These are phyloP conservation scores for Apogon talboti DNA, from an alignment of 2,797 vertebrate species.

Conservation along the genomic window DNA sequence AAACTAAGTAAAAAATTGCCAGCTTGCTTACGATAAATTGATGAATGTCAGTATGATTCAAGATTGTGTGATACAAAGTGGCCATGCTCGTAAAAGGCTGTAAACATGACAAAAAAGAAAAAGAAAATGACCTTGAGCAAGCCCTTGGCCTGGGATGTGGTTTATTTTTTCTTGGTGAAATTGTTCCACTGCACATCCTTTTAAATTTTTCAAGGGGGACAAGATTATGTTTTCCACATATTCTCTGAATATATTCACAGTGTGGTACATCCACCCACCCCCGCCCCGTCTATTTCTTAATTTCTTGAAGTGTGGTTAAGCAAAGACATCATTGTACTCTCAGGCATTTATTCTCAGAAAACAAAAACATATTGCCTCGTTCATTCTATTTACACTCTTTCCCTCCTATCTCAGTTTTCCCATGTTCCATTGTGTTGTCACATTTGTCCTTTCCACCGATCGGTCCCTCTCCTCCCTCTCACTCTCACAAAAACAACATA, in stretches of 20 bases:
- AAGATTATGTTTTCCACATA: conserved; percentile 48
- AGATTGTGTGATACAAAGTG: conserved; percentile 13
- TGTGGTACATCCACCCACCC: conserved; percentile 26
- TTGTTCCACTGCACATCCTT: conserved; percentile 47
- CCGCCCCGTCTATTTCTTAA: conserved; percentile 16
- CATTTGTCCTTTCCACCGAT: conserved; percentile 46
- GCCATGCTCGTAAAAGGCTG: conserved; percentile 28
- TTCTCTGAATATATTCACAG: conserved; percentile 28
- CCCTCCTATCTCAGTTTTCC: conserved; percentile 34
- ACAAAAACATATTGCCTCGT: conserved; percentile 56
- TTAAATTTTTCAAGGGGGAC: conserved; percentile 57
- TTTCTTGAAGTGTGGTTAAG: conserved; percentile 37
- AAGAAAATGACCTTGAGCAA: conserved; percentile 63
- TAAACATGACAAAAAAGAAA: neutral
- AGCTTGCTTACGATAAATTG: conserved; percentile 3
- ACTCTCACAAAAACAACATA: conserved; percentile 32
- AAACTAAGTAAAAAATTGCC: conserved; percentile 13
- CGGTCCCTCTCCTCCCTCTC: conserved; percentile 24
- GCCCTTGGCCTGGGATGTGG: conserved; percentile 56
- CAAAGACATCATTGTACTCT: conserved; percentile 34
- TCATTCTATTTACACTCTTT: conserved; percentile 50
- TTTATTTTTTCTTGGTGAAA: conserved; percentile 49
- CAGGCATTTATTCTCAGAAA: conserved; percentile 29
- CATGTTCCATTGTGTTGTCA: conserved; percentile 59
- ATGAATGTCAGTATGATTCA: conserved; percentile 19